Evolutionary conservation across 2,797 vertebrate genomes (phyloP), one percentile per base, ranked within the genome.

Genomic region (Pangasius krempfi): DNA sequence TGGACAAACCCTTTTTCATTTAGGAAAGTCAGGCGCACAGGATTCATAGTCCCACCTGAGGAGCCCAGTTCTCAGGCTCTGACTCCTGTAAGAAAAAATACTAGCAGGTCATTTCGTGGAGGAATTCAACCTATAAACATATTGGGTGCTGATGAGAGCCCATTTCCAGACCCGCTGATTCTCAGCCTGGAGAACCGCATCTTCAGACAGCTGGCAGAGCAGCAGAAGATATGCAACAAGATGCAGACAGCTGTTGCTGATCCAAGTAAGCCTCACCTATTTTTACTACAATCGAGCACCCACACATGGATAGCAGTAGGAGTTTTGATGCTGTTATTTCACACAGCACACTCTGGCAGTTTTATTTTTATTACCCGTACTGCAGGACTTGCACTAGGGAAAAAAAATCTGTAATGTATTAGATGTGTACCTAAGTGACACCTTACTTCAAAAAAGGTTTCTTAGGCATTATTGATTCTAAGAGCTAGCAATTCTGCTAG

Each of bases 1-100:
- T 96, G 95, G 94, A 94, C 93, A 64, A 93, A 91, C 60, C 92
- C 92, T 0, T 78, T 96, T 50, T 97, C 96, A 54, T 93, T 97
- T 58, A 94, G 96, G 88, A 95, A 93, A 58, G 22, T 92, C n/a
- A 62, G 50, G 33, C 91, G 95, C 56, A 82, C 76, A 62, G 89
- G 89, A 64, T 90, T 90, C 56, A 47, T 82, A 16, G 82, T 52
- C 8, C 89, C 92, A 87, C 90, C 87, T 20, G 89, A 90, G 22
- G 40, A 30, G n/a, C 88, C 92, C 40, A 80, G 64, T 81, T 89
- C 91, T 30, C 72, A 84, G 84, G 70, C 91, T 27, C 22, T 91
- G 79, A 58, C 86, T 56, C 92, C 92, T 68, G 66, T 91, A 76
- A 44, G 44, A 44, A 93, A 84, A 27, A 87, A 88, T 75, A 91